phyloP scores from a whole-genome alignment of 2,113 vertebrate species.

The Pithys albifrons region DNA sequence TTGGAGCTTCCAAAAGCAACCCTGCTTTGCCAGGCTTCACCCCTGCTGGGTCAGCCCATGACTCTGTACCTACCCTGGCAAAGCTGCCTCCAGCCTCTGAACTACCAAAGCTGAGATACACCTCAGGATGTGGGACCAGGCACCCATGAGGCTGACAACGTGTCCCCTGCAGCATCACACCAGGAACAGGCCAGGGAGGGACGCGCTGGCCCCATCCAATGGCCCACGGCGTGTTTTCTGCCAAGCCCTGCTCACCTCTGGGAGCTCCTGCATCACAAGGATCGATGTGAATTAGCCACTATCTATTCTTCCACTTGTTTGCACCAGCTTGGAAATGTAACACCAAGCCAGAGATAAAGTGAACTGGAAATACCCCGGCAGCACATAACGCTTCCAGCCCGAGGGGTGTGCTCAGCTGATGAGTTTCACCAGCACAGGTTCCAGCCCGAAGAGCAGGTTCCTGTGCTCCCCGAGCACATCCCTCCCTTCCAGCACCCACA shows the following conservation, averaged over 20 bases:
- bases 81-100: neutral
- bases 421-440: neutral
- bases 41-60: neutral
- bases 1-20: neutral
- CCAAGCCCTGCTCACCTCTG: neutral
- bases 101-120: neutral
- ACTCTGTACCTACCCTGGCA: neutral
- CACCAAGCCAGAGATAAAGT: neutral
- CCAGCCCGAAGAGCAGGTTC: neutral
- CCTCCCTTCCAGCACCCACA: neutral
- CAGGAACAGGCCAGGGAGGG: fast-evolving
- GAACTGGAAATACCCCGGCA: slow-evolving; percentile 1
- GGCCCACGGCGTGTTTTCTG: neutral
- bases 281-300: neutral
- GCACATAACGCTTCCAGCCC: neutral
- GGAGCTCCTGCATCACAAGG: neutral
- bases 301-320: slow-evolving; percentile 17
- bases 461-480: neutral
- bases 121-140: fast-evolving
- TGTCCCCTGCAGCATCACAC: neutral
- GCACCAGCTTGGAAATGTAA: slow-evolving; percentile 18
- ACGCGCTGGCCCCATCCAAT: fast-evolving
- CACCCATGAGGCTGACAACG: neutral
- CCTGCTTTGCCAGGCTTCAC: neutral
- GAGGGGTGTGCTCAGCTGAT: neutral